These are phyloP conservation scores for Sphaerophoria rueppellii DNA, from an alignment of 2,888 invertebrate species.

Conservation along the genomic window DNA sequence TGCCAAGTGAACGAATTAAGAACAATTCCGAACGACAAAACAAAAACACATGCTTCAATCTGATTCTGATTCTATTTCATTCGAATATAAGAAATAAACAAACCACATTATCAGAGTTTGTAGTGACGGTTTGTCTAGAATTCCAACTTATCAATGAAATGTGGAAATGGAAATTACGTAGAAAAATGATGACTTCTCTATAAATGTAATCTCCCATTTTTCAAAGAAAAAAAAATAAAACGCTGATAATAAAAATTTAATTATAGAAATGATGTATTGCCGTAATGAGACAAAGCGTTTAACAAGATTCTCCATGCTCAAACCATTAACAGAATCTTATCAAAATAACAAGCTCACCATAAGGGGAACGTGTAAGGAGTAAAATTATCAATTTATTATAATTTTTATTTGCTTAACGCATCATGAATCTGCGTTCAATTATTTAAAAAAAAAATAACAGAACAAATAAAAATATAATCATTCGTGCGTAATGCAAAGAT, in stretches of 20 bases:
- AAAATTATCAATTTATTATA: background rate
- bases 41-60: too few species aligned
- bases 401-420: background rate
- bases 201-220: slow-evolving; percentile 32
- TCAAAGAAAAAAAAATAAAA: slow-evolving; percentile 1
- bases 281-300: background rate
- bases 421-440: slow-evolving; percentile 23
- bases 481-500: background rate
- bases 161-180: slow-evolving; percentile 45
- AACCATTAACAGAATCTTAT: background rate
- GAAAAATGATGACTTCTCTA: slow-evolving; percentile 26
- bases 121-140: slow-evolving; percentile 55
- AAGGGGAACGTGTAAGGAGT: background rate
- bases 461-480: slow-evolving; percentile 2
- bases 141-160: background rate
- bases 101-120: background rate
- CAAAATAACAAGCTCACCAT: background rate
- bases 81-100: background rate
- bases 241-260: slow-evolving; percentile 8
- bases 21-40: too few species aligned
- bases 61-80: too few species aligned
- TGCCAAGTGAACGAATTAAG: too few species aligned
- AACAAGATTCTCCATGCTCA: slow-evolving; percentile 18
- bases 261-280: slow-evolving; percentile 33
- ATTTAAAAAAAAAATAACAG: background rate